phyloP scores from a whole-genome alignment of 2,888 invertebrate genomes.

The Antheraea yamamai region DNA sequence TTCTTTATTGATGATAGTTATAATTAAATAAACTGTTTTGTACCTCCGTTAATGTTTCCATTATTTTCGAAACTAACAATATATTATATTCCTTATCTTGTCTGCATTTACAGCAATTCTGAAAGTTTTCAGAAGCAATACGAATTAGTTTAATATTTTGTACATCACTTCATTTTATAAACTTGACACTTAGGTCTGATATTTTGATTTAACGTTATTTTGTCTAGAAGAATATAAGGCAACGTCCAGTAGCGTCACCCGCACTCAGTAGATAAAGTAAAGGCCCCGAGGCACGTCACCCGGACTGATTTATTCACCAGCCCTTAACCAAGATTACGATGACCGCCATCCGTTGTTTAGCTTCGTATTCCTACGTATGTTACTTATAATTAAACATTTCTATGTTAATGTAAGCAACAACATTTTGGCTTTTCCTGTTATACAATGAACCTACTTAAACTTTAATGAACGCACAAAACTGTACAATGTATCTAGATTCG shows the following conservation, averaged over 20 bases:
- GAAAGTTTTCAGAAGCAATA: too few relatives aligned
- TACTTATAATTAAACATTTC: conserved; percentile 34
- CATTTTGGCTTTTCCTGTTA: background rate
- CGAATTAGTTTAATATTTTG: background rate
- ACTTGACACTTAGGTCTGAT: background rate
- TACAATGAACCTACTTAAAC: background rate
- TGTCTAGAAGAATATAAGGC: conserved; percentile 31
- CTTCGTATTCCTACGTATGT: conserved; percentile 46
- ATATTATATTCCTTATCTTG: too few relatives aligned
- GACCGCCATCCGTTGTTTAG: conserved; percentile 80
- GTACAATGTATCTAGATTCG: background rate
- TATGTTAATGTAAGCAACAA: conserved; percentile 20
- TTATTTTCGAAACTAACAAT: too few relatives aligned
- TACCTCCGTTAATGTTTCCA: too few relatives aligned
- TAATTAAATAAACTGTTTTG: too few relatives aligned
- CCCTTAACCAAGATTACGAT: conserved; percentile 83
- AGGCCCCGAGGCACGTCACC: conserved; percentile 75
- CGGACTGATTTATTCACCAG: conserved; percentile 76
- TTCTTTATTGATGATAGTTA: too few relatives aligned
- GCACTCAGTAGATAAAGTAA: conserved; percentile 80
- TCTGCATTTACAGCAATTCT: too few relatives aligned
- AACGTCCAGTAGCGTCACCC: conserved; percentile 64
- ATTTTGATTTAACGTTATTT: background rate
- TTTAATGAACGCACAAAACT: background rate
- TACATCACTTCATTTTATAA: background rate